phyloP scores from a whole-genome alignment of 2,113 vertebrate genomes.

The Lepus timidus region DNA sequence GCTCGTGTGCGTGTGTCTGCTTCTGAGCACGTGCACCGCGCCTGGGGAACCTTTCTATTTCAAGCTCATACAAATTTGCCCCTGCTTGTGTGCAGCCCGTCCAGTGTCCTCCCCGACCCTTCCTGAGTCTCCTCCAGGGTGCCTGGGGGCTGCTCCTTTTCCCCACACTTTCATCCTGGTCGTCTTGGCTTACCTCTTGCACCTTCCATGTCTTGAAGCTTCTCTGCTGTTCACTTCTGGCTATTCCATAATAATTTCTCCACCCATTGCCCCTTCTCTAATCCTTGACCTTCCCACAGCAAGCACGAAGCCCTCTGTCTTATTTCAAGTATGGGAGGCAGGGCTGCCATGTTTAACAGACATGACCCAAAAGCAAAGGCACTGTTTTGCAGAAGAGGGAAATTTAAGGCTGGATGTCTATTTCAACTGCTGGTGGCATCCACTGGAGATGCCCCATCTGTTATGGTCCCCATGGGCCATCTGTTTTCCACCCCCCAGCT shows the following conservation, averaged over 20 bases:
- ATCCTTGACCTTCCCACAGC: not conserved
- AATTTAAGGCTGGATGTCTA: not conserved
- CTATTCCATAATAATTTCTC: not conserved
- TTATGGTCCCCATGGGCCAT: not conserved
- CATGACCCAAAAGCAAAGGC: not conserved
- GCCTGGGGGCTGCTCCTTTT: not conserved
- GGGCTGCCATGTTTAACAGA: not conserved
- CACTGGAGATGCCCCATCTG: not conserved
- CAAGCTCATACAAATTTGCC: not conserved
- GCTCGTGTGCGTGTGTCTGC: not conserved
- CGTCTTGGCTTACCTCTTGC: not conserved
- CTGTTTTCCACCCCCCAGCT: not conserved
- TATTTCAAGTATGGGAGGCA: not conserved
- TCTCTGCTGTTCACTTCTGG: not conserved
- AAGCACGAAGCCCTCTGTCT: not conserved
- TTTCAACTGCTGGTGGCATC: not conserved
- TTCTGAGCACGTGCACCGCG: not conserved
- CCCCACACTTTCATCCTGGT: not conserved
- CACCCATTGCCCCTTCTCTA: too few relatives aligned
- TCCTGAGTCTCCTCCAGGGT: not conserved
- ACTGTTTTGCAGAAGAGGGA: conserved; percentile 2
- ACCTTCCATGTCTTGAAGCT: too few relatives aligned
- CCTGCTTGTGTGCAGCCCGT: not conserved
- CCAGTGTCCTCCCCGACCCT: not conserved
- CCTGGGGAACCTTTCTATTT: not conserved